Conservation (phyloP, 2,797 vertebrate species). For the Benthosema pterotum region DNA sequence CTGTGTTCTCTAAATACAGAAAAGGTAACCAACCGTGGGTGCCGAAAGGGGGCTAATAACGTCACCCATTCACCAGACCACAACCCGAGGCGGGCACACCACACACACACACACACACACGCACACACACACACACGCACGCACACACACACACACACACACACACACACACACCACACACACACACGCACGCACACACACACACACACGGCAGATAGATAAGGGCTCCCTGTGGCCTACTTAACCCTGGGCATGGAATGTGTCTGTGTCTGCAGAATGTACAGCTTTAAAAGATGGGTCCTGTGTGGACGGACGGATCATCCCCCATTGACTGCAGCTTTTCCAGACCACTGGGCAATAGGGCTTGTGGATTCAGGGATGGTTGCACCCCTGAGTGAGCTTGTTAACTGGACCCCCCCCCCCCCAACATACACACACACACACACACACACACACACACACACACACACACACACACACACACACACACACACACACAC, state of each 20-base stretch:
- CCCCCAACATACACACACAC: no score
- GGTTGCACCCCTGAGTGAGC: conserved; percentile 57
- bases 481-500: conserved; percentile 15
- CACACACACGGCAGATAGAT: conserved; percentile 54
- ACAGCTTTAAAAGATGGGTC: conserved; percentile 68
- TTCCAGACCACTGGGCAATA: conserved; percentile 68
- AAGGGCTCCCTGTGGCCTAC: conserved; percentile 64
- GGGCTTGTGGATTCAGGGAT: conserved; percentile 57
- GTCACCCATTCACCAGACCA: no score
- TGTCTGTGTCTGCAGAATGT: conserved; percentile 70
- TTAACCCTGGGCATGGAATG: conserved; percentile 68
- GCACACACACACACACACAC: conserved; percentile 18
- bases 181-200: conserved; percentile 22
- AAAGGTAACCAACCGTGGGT: no score
- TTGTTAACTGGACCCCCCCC: conserved; percentile 41
- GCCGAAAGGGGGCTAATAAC: no score
- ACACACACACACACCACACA: conserved; percentile 20
- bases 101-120: conserved; percentile 18
- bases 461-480: no score
- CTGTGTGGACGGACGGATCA: conserved; percentile 55
- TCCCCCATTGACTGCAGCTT: conserved; percentile 72
- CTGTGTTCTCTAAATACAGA: no score
- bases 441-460: conserved; percentile 12
- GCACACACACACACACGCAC: conserved; percentile 22
- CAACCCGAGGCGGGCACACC: conserved; percentile 40